Evolutionary conservation across 2,888 invertebrate species (phyloP), one percentile per base, ranked within the genome.

Genomic region (Dolichopus griseipennis): DNA sequence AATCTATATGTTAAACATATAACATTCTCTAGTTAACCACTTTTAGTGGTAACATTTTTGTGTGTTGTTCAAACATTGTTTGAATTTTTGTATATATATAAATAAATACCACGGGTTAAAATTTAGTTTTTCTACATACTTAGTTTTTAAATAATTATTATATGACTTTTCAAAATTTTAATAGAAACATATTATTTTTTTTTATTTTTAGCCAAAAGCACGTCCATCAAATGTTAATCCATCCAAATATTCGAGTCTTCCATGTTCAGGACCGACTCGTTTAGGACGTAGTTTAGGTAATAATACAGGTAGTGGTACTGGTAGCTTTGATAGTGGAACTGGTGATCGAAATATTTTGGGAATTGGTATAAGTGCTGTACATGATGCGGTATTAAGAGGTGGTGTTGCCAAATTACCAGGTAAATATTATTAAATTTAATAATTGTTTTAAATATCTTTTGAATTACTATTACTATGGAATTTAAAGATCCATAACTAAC

Each of bases 221-320:
- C 77, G 81, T 71, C 75, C 79, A 63, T 73, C 76, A 68, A 73
- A 75, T 71, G 75, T 74, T 68, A 75, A 75, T 72, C 79, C 78
- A 73, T 78, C 79, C 66, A 81, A 78, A 73, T 82, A 81, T 74
- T 81, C 81, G 62, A 82, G 82, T 76, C 77, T 82, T 75, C 82
- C 82, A 65, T 80, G 81, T 69, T 78, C 81, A 67, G 81, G 78
- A 21, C 73, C 72, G 61, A 77, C 71, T 72, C 75, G 66, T 69
- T 69, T 70, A 74, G 70, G 71, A 67, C 63, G 70, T 69, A 71
- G 67, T 68, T 68, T 66, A 65, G 67, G 68, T 62, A 52, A 52
- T 6, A 52, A 5, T 52, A 6, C 15, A 18, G 69, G 69, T 65
- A 43, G 68, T 68, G 63, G 62, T 33, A 43, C 63, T 22, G 78